Conservation (phyloP, 1,140 invertebrate genomes). For the Cyclargus thomasi region DNA sequence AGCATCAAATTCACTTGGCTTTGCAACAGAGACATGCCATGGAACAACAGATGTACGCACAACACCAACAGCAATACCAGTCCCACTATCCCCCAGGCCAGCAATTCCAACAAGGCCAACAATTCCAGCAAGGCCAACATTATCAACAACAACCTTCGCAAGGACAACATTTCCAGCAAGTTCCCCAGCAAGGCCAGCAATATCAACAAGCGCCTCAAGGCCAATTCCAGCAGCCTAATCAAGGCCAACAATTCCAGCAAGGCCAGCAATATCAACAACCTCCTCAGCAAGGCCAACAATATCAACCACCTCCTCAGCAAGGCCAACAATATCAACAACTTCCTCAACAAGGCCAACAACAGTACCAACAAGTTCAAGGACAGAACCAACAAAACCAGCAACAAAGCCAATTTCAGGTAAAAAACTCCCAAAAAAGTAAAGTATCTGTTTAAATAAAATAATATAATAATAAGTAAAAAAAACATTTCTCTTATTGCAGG, state of each 20-base stretch:
- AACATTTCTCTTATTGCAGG: not conserved
- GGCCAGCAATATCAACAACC: conserved; percentile 1
- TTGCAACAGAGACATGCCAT: conserved; percentile 38
- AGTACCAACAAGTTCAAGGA: not conserved
- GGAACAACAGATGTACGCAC: conserved; percentile 37
- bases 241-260: not conserved
- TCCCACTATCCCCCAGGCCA: conserved; percentile 33
- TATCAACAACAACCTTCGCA: conserved; percentile 20
- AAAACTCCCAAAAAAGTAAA: too few relatives aligned
- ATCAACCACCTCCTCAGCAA: conserved; percentile 16
- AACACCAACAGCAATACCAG: conserved; percentile 31
- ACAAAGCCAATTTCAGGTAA: not conserved
- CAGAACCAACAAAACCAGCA: not conserved
- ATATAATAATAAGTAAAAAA: too few relatives aligned
- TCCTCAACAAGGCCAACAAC: conserved; percentile 27
- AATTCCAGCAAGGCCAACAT: conserved; percentile 2
- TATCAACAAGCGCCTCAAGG: conserved; percentile 27
- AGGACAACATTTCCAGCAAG: conserved; percentile 26
- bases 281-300: conserved; percentile 25
- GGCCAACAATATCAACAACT: conserved; percentile 24
- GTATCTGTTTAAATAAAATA: not conserved
- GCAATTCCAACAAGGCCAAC: conserved; percentile 3
- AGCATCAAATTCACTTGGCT: conserved; percentile 55
- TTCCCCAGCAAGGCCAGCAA: conserved; percentile 30
- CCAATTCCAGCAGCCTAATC: conserved; percentile 17